Evolutionary conservation across 2,797 vertebrate genomes (phyloP), one percentile per base, ranked within the genome.

Genomic region (Sebastes minor): DNA sequence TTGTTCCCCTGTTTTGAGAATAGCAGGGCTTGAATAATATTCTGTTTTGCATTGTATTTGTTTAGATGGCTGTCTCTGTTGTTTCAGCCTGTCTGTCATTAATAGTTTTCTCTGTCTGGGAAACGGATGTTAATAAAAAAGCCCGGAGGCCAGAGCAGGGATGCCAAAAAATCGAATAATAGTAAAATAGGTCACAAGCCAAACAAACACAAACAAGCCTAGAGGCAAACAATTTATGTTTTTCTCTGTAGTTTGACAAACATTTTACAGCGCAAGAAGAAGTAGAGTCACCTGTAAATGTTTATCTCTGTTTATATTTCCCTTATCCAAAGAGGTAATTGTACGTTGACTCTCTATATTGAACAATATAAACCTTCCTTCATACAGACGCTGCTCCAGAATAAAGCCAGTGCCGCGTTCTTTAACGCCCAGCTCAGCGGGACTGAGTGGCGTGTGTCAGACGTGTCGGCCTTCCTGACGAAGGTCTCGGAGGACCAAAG

Each of bases 321-420:
- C 16, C 28, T 22, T 14, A 14, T 74, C 10, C 2, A n/a, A 25
- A n/a, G 0, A 27, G 3, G 14, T 20, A 16, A 10, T 27, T 3
- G 28, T 27, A 35, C 27, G 22, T 16, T 38, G 3, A 46, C 10
- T 32, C 25, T 25, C 28, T 46, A 4, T 69, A 42, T 52, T 79
- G 28, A 78, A 71, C 18, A 46, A 78, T 35, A 16, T 25, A 25
- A 61, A 42, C n/a, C 30, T 25, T 82, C 3, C 23, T 81, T 23
- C 53, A 28, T 73, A 3, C 91, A 99, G 99, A 97, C 96, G 0
- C 88, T 99, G 57, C 94, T 99, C 82, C 97, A 97, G 90, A 96
- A 97, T 86, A 97, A 96, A 46, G 94, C 92, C 78, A 97, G 95
- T 1, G 95, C 95, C 4, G 88, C 74, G 1, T 96, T 99, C 90